These are phyloP conservation scores for Crossocerus cetratus DNA, from an alignment of 2,888 invertebrate genomes.

Conservation along the genomic window DNA sequence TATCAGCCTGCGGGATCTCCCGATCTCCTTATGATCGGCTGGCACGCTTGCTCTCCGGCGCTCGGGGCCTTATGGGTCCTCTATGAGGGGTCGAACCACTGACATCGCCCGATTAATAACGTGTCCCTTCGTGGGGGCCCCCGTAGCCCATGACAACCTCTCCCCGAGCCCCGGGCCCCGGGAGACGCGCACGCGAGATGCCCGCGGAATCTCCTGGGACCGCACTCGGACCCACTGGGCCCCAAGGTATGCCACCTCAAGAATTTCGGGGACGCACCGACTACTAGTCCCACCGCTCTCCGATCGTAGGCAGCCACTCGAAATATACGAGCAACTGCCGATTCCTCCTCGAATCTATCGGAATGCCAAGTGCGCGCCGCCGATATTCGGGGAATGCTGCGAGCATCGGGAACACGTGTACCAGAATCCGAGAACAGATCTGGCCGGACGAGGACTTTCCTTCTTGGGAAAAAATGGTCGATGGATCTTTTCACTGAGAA, in stretches of 20 bases:
- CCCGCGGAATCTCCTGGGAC: background rate
- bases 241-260: background rate
- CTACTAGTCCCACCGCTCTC: background rate
- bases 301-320: background rate
- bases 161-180: too few relatives aligned
- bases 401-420: too few relatives aligned
- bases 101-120: constrained; percentile 73
- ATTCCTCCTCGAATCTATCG: too few relatives aligned
- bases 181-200: constrained; percentile 8
- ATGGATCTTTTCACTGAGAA: too few relatives aligned
- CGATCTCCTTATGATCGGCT: too few relatives aligned
- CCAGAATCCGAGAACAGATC: too few relatives aligned
- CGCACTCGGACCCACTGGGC: background rate
- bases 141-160: constrained; percentile 51
- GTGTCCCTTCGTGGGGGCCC: constrained; percentile 62
- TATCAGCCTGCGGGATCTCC: too few relatives aligned
- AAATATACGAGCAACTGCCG: too few relatives aligned
- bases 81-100: constrained; percentile 73
- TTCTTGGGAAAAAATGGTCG: too few relatives aligned
- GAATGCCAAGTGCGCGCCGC: too few relatives aligned
- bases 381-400: too few relatives aligned
- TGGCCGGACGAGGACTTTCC: too few relatives aligned
- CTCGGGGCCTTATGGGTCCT: constrained; percentile 65
- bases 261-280: background rate
- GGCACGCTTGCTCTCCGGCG: constrained; percentile 32